phyloP scores from a whole-genome alignment of 2,113 vertebrate genomes.

The Rhombomys opimus region DNA sequence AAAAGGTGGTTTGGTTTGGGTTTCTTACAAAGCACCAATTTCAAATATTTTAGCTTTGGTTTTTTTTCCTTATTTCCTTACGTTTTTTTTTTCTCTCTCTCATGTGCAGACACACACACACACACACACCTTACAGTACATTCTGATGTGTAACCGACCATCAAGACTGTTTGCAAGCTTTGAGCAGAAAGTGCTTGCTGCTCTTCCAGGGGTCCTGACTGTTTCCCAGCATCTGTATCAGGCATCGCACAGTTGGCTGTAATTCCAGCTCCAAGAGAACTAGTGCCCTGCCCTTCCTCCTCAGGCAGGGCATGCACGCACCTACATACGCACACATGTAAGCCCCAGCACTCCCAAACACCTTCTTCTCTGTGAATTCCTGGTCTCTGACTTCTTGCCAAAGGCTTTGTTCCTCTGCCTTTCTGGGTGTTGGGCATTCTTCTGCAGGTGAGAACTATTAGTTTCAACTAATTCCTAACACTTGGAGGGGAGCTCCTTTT shows the following conservation, averaged over 20 bases:
- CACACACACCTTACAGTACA: neutral
- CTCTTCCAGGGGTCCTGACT: neutral
- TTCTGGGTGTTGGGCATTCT: neutral
- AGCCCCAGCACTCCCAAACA: neutral
- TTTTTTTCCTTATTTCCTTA: neutral
- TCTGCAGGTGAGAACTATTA: neutral
- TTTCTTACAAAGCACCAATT: neutral
- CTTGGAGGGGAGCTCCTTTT: neutral
- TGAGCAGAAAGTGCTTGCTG: neutral
- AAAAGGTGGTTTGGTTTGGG: neutral
- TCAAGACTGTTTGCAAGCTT: neutral
- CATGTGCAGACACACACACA: neutral
- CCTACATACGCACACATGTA: neutral
- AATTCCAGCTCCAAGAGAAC: neutral
- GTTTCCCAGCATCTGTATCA: neutral
- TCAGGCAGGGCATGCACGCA: too few relatives aligned
- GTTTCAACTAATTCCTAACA: neutral
- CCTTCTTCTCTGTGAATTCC: neutral
- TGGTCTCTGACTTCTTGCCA: neutral
- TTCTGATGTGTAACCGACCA: neutral
- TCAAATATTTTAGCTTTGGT: constrained; percentile 27
- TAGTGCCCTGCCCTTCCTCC: neutral
- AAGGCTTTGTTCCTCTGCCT: neutral
- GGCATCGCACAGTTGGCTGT: neutral
- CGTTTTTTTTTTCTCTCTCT: neutral